Conservation (phyloP, 1,140 invertebrate species). For the Dreissena rostriformis region DNA sequence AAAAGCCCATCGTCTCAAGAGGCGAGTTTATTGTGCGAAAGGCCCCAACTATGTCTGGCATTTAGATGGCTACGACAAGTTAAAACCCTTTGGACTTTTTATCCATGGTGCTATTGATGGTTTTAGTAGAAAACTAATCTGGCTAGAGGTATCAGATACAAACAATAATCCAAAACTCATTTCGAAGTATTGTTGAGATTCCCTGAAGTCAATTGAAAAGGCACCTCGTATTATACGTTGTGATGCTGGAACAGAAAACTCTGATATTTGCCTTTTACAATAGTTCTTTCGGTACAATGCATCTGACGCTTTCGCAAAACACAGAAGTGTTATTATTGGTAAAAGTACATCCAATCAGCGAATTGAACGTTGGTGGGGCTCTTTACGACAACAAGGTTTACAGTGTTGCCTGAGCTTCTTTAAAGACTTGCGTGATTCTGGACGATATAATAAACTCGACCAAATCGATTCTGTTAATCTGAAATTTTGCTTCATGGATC, state of each 20-base stretch:
- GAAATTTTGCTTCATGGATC: conserved; percentile 32
- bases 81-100: conserved; percentile 74
- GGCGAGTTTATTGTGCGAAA: conserved; percentile 61
- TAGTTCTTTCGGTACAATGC: neutral
- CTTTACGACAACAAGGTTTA: neutral
- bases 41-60: conserved; percentile 76
- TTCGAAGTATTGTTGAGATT: conserved; percentile 14
- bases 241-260: conserved; percentile 16
- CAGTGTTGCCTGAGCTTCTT: conserved; percentile 19
- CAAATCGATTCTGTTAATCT: neutral
- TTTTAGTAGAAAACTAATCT: conserved; percentile 72
- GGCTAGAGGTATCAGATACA: conserved; percentile 63
- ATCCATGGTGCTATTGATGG: conserved; percentile 76
- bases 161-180: conserved; percentile 56
- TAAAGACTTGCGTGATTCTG: conserved; percentile 20
- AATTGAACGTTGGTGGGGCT: conserved; percentile 22
- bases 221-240: neutral
- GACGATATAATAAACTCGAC: neutral
- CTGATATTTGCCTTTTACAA: neutral
- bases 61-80: conserved; percentile 75
- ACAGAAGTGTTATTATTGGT: conserved; percentile 9
- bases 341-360: conserved; percentile 15
- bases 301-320: conserved; percentile 1
- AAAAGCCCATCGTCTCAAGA: conserved; percentile 35
- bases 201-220: neutral